Percentiles rank a stretch among this genome's conserved stretches.
These are phyloP conservation scores for Thelaira solivaga DNA, from an alignment of 2,888 invertebrate genomes.

Conservation along the genomic window DNA sequence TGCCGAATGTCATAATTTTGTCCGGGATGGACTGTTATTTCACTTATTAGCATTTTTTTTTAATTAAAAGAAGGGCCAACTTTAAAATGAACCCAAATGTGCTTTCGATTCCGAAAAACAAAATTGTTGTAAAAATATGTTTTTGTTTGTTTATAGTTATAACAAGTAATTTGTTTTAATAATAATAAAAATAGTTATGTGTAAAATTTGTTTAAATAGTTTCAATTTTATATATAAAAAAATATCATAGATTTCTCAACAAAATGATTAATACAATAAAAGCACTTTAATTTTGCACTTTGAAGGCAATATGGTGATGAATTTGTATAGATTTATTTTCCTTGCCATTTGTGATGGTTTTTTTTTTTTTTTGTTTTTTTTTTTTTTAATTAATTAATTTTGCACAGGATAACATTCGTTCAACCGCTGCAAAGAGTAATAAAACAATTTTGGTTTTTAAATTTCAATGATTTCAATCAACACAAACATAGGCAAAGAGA, in stretches of 20 bases:
- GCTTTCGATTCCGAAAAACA: too few species aligned
- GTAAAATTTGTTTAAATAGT: conserved; percentile 1
- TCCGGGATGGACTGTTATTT: too few species aligned
- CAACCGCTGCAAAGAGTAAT: conserved; percentile 34
- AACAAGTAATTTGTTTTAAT: neutral
- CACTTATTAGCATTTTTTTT: too few species aligned
- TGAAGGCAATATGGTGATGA: conserved; percentile 72
- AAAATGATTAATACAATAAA: conserved; percentile 67
- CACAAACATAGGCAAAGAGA: neutral
- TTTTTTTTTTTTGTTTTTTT: too few species aligned
- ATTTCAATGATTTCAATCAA: neutral
- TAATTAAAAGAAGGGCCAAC: too few species aligned
- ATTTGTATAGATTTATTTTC: conserved; percentile 23
- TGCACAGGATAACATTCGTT: neutral
- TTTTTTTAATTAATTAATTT: neutral
- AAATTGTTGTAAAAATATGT: too few species aligned
- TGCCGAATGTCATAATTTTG: too few species aligned
- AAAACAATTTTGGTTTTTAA: neutral
- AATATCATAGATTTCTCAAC: conserved; percentile 51
- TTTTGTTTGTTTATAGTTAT: neutral
- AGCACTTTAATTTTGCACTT: conserved; percentile 71
- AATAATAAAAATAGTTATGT: neutral
- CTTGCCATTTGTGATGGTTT: conserved; percentile 44
- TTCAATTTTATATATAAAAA: conserved; percentile 7
- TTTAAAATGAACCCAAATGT: too few species aligned